A percentile compares a stretch with the other conserved stretches of the same genome.
Evolutionary conservation across 2,888 invertebrate genomes (phyloP).

Genomic region (Spisula subtruncata): DNA sequence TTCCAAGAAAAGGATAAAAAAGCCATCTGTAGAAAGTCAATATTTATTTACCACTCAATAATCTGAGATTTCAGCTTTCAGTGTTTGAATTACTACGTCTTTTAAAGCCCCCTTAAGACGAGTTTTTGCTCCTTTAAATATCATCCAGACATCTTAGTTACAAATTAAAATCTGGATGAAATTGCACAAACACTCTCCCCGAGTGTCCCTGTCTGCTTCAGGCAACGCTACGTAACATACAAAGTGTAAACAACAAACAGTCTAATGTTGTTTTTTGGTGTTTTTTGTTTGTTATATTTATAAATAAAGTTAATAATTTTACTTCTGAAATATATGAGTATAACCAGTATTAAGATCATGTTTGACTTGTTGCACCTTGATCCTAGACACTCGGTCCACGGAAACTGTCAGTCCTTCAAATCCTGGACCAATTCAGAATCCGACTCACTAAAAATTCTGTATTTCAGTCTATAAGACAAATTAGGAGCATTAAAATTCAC

Average conservation of each 20-base stretch:
- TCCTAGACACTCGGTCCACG: no score
- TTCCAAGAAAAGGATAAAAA: constrained; percentile 27
- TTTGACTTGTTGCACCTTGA: no score
- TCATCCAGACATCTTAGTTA: not conserved
- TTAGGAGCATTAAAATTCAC: no score
- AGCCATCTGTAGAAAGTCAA: constrained; percentile 27
- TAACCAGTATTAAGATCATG: no score
- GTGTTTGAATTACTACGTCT: not conserved
- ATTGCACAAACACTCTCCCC: not conserved
- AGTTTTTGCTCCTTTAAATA: constrained; percentile 9
- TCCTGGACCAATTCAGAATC: no score
- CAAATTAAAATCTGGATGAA: not conserved
- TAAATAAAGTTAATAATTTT: no score
- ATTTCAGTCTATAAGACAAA: no score
- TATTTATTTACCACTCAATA: constrained; percentile 35
- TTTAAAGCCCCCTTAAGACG: not conserved
- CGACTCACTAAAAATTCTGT: no score
- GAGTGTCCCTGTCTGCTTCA: constrained; percentile 1
- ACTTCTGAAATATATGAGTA: no score
- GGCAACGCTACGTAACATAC: not conserved
- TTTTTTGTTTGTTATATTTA: not conserved
- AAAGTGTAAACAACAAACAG: not conserved
- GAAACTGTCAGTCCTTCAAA: no score
- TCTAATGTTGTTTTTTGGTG: no score
- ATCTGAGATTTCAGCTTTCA: not conserved